Evolutionary conservation across 2,888 invertebrate species (phyloP), one percentile per base, ranked within the genome.

Genomic region (Drosophila buzzatii): DNA sequence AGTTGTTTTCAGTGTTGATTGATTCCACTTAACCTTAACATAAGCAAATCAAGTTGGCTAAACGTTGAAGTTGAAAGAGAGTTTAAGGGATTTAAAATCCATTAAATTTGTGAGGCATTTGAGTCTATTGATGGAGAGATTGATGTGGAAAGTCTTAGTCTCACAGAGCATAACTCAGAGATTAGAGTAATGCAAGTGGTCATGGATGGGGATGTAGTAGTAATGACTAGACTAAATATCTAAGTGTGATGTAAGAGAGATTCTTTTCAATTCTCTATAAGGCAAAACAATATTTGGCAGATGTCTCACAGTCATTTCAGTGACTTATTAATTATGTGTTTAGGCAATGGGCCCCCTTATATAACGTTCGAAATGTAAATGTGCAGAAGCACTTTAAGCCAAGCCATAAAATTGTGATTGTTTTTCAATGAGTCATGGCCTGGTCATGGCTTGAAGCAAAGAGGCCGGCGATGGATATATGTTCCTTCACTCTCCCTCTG

Each of bases 371-470:
- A 27, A 18, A 33, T 42, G 39, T 20, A 47, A 61, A 69, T 44
- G 35, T 44, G 35, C 14, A 56, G 20, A 57, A 44, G 52, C 42
- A 55, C 58, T 63, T 62, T 37, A 31, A 33, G 79, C 47, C 39
- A 55, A 42, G 79, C 51, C 39, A 58, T 77, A 20, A 56, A 64
- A 49, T 49, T 44, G 27, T 61, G 18, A 39, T 49, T 27, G 55
- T 67, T 61, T 57, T 41, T 44, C 56, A 81, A 77, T 77, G 77
- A 77, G 72, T 77, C 77, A 77, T 55, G 60, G 70, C 45, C 57
- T 35, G 70, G 44, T 66, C 52, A 39, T 23, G 37, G 37, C 23
- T 7, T 7, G 3, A n/a, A 2, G 31, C n/a, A 31, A 49, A 49
- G n/a, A 49, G 31, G 35, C 35, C 35, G 23, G 8, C 55, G 31